Percentiles rank a stretch among this genome's conserved stretches.
Evolutionary conservation across 2,113 vertebrate species (phyloP).

Genomic region (Cervus canadensis): DNA sequence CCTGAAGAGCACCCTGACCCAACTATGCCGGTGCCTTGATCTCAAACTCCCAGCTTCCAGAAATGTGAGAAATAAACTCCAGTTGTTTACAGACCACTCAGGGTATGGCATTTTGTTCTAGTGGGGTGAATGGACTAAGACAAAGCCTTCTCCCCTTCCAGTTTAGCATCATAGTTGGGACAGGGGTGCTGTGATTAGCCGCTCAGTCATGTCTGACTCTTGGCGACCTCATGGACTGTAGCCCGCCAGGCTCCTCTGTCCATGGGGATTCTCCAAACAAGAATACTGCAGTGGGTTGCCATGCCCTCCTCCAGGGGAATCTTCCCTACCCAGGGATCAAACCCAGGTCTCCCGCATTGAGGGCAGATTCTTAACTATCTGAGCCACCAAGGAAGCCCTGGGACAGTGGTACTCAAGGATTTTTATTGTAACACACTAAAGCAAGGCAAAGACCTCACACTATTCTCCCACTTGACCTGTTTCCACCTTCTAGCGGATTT

Average conservation of each 20-base stretch:
- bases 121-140: background rate
- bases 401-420: background rate
- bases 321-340: background rate
- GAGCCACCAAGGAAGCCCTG: background rate
- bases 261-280: background rate
- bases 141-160: background rate
- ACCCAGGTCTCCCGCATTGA: accelerated
- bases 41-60: background rate
- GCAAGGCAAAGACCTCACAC: background rate
- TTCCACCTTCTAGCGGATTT: background rate
- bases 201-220: background rate
- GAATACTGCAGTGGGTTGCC: background rate
- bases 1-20: background rate
- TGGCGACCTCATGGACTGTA: background rate
- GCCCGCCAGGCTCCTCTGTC: background rate
- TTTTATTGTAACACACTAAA: background rate
- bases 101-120: background rate
- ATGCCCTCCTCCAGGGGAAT: background rate
- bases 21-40: background rate
- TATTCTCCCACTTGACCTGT: background rate
- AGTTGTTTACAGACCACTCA: background rate
- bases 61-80: background rate
- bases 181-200: background rate
- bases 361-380: background rate
- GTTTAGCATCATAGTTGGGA: background rate